Base-by-base conservation (phyloP, 2,797 vertebrate species). In the Kryptolebias ocellatus region DNA sequence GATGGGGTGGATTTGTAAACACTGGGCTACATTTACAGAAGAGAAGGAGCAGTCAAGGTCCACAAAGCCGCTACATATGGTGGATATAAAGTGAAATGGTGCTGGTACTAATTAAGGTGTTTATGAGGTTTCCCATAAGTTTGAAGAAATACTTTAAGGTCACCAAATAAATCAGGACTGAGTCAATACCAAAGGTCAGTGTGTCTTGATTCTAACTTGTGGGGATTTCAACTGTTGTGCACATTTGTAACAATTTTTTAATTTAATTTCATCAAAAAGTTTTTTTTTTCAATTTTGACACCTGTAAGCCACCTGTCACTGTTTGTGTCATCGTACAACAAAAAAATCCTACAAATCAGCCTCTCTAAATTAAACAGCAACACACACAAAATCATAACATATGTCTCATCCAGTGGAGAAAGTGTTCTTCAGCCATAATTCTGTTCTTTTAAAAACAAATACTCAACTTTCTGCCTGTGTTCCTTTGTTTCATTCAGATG, bases 61-160 rank as follows among this genome's bases (percentile, higher is more conserved):
- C 57, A 51, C 57, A 5, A 62, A 69, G 67, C 31, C 51, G 45
- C 67, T 14, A 53, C 50, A 64, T 74, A 73, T 42, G 44, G 82
- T 24, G 64, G 60, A 72, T 47, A 72, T 73, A 77, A 88, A 78
- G 70, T 56, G 49, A 71, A 83, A 81, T 70, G 74, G 60, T 47
- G 47, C 49, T 60, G 67, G 37, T 59, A 28, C 46, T 71, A 60
- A 87, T 86, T 72, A 67, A 77, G 71, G 58, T 28, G 27, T 50
- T 81, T 58, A 37, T 51, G 12, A 27, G 50, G 53, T 83, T 81
- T 74, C 64, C 64, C 51, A 44, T 68, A 39, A 70, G 20, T 47
- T 27, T 61, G 44, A 60, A 59, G 16, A 55, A 28, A 62, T 55
- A 65, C 44, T 53, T 60, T 54, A 17, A 31, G 63, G 69, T 85